phyloP scores from a whole-genome alignment of 2,888 invertebrate genomes.

The Drosophila heteroneura region DNA sequence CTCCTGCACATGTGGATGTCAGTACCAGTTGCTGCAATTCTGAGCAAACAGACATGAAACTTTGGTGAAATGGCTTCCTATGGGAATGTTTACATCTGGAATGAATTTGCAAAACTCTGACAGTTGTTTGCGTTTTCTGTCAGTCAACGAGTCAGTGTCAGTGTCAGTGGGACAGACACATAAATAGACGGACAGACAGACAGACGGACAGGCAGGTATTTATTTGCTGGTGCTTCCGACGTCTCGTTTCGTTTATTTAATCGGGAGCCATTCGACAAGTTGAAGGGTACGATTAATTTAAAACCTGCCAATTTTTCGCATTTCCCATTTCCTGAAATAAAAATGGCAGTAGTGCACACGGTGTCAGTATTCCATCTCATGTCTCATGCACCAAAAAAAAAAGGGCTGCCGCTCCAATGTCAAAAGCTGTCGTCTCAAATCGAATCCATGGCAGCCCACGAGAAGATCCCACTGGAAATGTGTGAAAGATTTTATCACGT shows the following conservation, averaged over 20 bases:
- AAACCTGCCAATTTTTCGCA: slow-evolving; percentile 58
- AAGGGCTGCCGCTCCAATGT: slow-evolving; percentile 30
- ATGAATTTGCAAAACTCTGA: slow-evolving; percentile 74
- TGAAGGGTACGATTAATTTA: slow-evolving; percentile 69
- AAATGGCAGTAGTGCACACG: slow-evolving; percentile 3
- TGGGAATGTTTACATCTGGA: slow-evolving; percentile 77
- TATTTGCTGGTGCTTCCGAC: slow-evolving; percentile 43
- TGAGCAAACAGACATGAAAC: slow-evolving; percentile 73
- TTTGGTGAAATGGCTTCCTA: slow-evolving; percentile 73
- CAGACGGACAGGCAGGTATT: slow-evolving; percentile 43
- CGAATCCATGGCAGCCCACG: neutral
- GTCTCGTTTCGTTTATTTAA: slow-evolving; percentile 64
- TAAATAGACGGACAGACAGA: slow-evolving; percentile 26
- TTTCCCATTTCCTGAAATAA: slow-evolving; percentile 25
- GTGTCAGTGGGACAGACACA: slow-evolving; percentile 52
- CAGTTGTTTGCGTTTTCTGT: slow-evolving; percentile 76
- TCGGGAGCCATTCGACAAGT: slow-evolving; percentile 59
- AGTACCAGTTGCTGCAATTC: slow-evolving; percentile 70
- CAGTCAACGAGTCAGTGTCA: slow-evolving; percentile 73
- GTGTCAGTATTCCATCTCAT: slow-evolving; percentile 26
- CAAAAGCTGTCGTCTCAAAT: slow-evolving; percentile 37
- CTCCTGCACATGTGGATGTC: slow-evolving; percentile 43
- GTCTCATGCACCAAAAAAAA: slow-evolving; percentile 19
- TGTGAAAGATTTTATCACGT: slow-evolving; percentile 66
- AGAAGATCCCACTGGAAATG: slow-evolving; percentile 8